Base-by-base conservation (phyloP, 1,140 invertebrate species). In the Nomia melanderi region DNA sequence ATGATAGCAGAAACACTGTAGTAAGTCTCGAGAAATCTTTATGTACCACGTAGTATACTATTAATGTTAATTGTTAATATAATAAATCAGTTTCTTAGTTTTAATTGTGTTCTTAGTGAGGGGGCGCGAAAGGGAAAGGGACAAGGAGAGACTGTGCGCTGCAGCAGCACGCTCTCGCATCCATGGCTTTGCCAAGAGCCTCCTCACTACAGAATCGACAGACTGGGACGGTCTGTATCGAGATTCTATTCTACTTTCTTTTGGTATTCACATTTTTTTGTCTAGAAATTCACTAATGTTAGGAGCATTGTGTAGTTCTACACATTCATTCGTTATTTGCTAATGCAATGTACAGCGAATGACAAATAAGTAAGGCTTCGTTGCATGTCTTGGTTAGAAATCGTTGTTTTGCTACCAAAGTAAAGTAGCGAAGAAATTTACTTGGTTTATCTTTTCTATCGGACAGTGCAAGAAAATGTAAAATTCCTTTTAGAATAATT, bases 131-230 rank as follows among this genome's bases (percentile, higher is more conserved):
- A 91, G 90, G 87, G 90, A 92, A 89, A 90, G 88, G 86, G 90
- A 91, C 84, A 89, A 88, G 73, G 90, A 90, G 89, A 91, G 91
- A 85, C 83, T 87, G 83, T 93, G 92, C 88, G 93, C 93, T 88
- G 91, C 92, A 86, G 92, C 91, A 84, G 93, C 93, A 88, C 91
- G 92, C 84, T 91, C 90, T 88, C 93, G 93, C 85, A 93, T 93
- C 90, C 93, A 93, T 90, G 90, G 90, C 85, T 93, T 93, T 90
- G 92, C 90, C 88, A 93, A 93, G 88, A 92, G 90, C 86, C 93
- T 93, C 82, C 92, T 92, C 84, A 90, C 90, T 92, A 92, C 88
- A 89, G 90, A 91, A 85, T 86, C 89, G 74, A 87, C 89, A 87
- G 90, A 91, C 88, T 92, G 90, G 90, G 90, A 92, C 85, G 91